Base-by-base conservation (phyloP, 1,140 invertebrate species). In the Lordiphosa collinella region DNA sequence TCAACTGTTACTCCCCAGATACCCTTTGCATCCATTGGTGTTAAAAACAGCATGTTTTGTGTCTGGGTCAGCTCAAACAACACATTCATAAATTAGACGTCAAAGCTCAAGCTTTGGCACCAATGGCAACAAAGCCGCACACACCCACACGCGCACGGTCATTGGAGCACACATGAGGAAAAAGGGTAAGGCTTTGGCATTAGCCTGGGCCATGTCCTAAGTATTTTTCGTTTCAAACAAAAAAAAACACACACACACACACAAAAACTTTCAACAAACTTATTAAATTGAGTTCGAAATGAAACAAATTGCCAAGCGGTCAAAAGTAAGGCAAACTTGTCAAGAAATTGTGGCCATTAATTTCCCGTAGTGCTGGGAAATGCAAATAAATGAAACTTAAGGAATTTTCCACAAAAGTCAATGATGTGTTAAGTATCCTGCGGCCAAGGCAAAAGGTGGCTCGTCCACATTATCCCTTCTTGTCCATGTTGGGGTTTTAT, bases 341-440 rank as follows among this genome's bases (percentile, higher is more conserved):
- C 61, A 22, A 46, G 49, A 29, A 59, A 64, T 64, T 61, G 61
- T 41, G 29, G 18, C 61, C 62, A 67, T 67, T 67, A 67, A 66
- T 67, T 67, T 66, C 43, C 60, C 63, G 47, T 63, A 40, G 40
- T 38, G 48, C 38, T n/a, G 58, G 52, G 46, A 67, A 67, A 67
- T 67, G 63, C 63, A 67, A 67, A 67, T 67, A 67, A 67, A 67
- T 67, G 63, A 67, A 67, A 67, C 38, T 67, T 43, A 48, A 11
- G 40, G 3, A 44, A 29, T 44, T 29, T 25, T 55, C 51, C 61
- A 50, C 76, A 69, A 72, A 76, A 86, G 71, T 82, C 80, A 80
- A 82, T 86, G 66, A 72, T 69, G 75, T 86, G 74, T 80, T 85
- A 64, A 85, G 71, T 80, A 59, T 80, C 80, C 79, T 72, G 80